Evolutionary conservation across 2,888 invertebrate species (phyloP).

Genomic region (Phaedon cochleariae): DNA sequence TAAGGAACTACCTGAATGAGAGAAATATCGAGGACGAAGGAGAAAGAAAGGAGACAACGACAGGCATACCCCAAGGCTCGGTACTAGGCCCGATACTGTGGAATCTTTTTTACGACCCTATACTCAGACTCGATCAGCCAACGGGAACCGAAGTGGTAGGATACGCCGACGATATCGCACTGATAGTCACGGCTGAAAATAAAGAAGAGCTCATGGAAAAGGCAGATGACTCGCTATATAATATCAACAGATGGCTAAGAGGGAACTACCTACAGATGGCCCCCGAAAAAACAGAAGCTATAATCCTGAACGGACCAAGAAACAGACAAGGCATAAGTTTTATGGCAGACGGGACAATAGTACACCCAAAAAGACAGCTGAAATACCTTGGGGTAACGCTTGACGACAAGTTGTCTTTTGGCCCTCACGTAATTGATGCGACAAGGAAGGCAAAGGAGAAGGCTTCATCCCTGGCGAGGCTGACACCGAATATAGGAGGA

Average conservation of each 20-base stretch:
- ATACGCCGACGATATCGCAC: no score
- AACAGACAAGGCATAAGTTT: neutral
- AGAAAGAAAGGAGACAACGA: neutral
- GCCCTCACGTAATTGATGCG: neutral
- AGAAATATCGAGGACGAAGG: neutral
- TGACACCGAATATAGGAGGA: conserved; percentile 15
- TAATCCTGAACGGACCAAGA: no score
- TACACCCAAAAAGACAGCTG: neutral
- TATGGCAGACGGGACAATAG: neutral
- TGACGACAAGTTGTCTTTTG: neutral
- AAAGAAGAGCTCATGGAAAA: no score
- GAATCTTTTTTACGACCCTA: neutral
- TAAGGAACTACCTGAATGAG: neutral
- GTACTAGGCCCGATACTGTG: neutral
- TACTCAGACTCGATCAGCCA: neutral
- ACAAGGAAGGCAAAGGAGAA: neutral
- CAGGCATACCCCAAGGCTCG: neutral
- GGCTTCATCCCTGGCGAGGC: neutral
- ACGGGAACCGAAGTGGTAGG: no score
- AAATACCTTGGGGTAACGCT: conserved; percentile 11
- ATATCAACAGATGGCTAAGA: no score
- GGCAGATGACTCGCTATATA: no score
- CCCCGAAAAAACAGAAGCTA: no score
- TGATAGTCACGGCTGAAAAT: no score
- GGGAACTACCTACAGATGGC: no score